Evolutionary conservation across 2,113 vertebrate genomes (phyloP), one percentile per base, ranked within the genome.

Genomic region (Callaeas wilsoni): DNA sequence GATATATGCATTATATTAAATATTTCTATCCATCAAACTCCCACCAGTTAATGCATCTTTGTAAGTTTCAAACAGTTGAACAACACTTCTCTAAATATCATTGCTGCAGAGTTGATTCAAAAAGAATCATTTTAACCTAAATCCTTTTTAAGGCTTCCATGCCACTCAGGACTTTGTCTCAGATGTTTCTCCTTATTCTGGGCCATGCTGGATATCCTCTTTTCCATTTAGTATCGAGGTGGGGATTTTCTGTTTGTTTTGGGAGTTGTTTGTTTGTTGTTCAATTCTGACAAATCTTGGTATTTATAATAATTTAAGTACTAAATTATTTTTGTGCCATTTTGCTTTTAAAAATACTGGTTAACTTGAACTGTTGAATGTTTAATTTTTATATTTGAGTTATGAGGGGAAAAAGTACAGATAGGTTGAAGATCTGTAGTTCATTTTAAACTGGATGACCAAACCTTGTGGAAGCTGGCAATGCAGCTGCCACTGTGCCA

Each of bases 1-100:
- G 68, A 95, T 95, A 92, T 26, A 39, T 57, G 57, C 44, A n/a
- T 93, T 76, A 79, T 69, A 79, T 87, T 78, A 87, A 89, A 44
- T 71, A 92, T 69, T 91, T 91, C 62, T 87, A 32, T 75, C 84
- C 63, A 46, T 84, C 74, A 53, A 41, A 53, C n/a, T 84, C 49
- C n/a, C 18, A 32, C 52, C n/a, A 79, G n/a, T 71, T 91, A 91
- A 79, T 50, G 32, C 26, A 65, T 78, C 69, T 84, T 80, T 32
- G 1, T 33, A 79, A 52, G 20, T 82, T 91, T 87, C 81, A 62
- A 69, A 41, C 33, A 87, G 57, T 79, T 53, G 41, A 57, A 55
- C 41, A 90, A 56, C 41, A 33, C 13, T 79, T 79, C 26, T 46
- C 60, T 82, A 64, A 89, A 50, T 56, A 50, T 56, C 32, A 17